Evolutionary conservation across 2,113 vertebrate species (phyloP), one percentile per base, ranked within the genome.

Genomic region (Euleptes europaea): DNA sequence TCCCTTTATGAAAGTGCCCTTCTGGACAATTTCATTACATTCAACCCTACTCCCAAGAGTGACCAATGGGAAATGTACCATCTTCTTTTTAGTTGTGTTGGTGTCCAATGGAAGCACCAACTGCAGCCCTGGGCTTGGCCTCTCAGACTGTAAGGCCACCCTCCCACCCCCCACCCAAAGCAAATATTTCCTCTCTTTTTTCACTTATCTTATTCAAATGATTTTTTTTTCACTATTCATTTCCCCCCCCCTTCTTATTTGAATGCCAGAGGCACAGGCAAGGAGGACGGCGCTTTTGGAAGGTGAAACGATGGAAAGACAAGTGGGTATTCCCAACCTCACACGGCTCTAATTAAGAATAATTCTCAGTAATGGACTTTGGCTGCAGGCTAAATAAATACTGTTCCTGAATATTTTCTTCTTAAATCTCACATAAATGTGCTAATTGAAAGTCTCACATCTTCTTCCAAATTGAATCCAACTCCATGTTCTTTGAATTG

Each of bases 321-420:
- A 72, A 94, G 78, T 88, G 85, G 86, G 89, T 94, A 93, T 94
- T 94, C 84, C 89, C 90, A 91, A 90, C 89, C 89, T 93, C 1
- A 0, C 85, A 87, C 54, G 83, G 90, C 88, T 94, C 89, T 95
- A 95, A 95, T 95, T 95, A 94, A 93, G 89, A 90, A 72, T 88
- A 94, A 92, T 94, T 93, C 88, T 91, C 72, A 83, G 84, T 94
- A 95, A 95, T 92, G 91, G 93, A 92, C 91, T 87, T 92, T 78
- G 65, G 91, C 94, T 94, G 89, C 89, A 65, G 94, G 94, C 93
- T 93, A 94, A 91, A 94, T 93, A 94, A 94, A 94, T 91, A 94
- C 83, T 75, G 51, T 76, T 92, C 80, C 82, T 93, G 93, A 93
- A 93, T 93, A 92, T 93, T 94, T 94, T 85, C 76, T 91, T 88